Conservation (phyloP, 2,113 vertebrate genomes). For the Pluvialis apricaria region DNA sequence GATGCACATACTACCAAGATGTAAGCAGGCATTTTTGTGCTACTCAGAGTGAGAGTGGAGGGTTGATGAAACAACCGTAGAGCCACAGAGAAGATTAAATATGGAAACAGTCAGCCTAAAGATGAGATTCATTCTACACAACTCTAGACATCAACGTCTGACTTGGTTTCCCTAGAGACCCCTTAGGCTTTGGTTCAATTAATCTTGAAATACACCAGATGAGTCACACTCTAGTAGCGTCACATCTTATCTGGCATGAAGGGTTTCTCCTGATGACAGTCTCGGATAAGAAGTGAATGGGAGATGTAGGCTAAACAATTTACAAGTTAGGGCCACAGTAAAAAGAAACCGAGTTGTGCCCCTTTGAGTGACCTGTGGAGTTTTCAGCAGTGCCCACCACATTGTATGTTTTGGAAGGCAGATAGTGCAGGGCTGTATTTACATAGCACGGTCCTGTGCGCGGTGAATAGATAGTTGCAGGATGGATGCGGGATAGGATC, state of each 20-base stretch:
- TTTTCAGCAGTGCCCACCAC: not conserved
- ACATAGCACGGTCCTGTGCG: not conserved
- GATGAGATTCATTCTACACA: not conserved
- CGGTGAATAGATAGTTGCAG: not conserved
- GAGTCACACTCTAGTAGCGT: not conserved
- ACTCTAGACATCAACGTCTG: not conserved
- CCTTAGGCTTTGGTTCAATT: not conserved
- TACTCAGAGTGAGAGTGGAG: not conserved
- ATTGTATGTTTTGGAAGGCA: not conserved
- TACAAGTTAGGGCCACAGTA: not conserved
- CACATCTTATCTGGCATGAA: not conserved
- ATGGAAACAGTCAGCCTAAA: not conserved
- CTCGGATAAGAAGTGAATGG: not conserved
- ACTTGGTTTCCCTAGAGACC: not conserved
- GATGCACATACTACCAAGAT: not conserved
- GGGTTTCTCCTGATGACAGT: not conserved
- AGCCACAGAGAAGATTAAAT: not conserved
- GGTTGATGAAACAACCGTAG: not conserved
- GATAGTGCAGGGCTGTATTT: not conserved
- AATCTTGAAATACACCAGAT: not conserved
- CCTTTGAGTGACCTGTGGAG: not conserved
- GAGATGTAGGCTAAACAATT: not conserved
- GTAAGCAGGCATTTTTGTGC: not conserved
- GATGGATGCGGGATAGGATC: accelerated
- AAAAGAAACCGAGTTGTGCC: not conserved